These are phyloP conservation scores for Pygoscelis adeliae DNA, from an alignment of 2,113 vertebrate species.

Conservation along the genomic window DNA sequence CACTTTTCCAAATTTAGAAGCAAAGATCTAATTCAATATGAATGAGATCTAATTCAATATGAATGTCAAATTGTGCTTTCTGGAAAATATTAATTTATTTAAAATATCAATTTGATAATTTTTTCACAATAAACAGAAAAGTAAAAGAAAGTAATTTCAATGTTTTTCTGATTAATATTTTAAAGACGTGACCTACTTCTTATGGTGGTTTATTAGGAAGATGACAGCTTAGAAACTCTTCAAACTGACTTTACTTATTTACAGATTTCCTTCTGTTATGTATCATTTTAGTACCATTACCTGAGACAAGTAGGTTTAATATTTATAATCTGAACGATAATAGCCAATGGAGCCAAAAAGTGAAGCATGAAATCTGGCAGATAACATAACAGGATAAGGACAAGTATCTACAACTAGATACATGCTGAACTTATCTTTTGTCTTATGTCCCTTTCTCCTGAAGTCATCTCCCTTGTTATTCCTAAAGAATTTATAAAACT, in stretches of 20 bases:
- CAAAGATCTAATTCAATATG: background rate
- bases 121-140: background rate
- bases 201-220: background rate
- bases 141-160: background rate
- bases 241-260: background rate
- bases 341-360: background rate
- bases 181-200: background rate
- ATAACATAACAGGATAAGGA: background rate
- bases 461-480: background rate
- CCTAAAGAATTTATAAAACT: background rate
- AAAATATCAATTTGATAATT: background rate
- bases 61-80: background rate
- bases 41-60: background rate
- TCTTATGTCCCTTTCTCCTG: background rate
- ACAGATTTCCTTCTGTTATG: background rate
- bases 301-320: background rate
- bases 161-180: background rate
- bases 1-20: background rate
- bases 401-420: background rate
- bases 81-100: background rate
- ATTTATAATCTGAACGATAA: background rate
- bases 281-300: background rate
- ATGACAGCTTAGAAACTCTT: background rate
- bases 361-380: background rate
- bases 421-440: background rate